phyloP scores from a whole-genome alignment of 2,797 vertebrate species.

The Brotula barbata region DNA sequence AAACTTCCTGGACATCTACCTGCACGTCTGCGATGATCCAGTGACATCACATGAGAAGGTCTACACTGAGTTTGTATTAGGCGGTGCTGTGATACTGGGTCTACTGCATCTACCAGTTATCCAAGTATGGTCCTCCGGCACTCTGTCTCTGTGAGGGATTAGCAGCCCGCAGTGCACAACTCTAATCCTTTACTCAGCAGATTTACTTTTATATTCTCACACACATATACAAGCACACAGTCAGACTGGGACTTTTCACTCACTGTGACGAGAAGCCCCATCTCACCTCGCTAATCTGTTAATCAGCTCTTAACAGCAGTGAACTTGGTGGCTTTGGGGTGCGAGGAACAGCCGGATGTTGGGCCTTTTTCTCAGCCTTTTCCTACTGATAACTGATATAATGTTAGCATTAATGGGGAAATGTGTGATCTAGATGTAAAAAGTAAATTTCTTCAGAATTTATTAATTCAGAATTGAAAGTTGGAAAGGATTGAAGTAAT shows the following conservation, averaged over 20 bases:
- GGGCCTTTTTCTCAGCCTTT: too few species aligned
- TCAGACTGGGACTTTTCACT: slow-evolving; percentile 43
- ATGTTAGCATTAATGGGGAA: too few species aligned
- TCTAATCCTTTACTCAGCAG: slow-evolving; percentile 71
- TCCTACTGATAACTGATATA: too few species aligned
- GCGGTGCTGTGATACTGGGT: slow-evolving; percentile 2
- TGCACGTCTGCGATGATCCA: too few species aligned
- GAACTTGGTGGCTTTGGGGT: too few species aligned
- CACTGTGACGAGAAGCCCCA: slow-evolving; percentile 35
- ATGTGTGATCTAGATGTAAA: too few species aligned
- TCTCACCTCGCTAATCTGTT: slow-evolving; percentile 61
- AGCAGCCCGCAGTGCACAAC: slow-evolving; percentile 49
- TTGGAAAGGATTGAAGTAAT: too few species aligned
- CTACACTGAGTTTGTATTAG: background rate
- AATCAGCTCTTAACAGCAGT: slow-evolving; percentile 46
- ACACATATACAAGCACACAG: slow-evolving; percentile 26
- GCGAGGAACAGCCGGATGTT: too few species aligned
- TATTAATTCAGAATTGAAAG: too few species aligned
- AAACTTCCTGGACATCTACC: too few species aligned
- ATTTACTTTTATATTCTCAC: slow-evolving; percentile 51
- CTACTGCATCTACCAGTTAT: slow-evolving; percentile 31
- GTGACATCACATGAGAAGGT: too few species aligned
- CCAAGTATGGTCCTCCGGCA: slow-evolving; percentile 57
- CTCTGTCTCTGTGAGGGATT: slow-evolving; percentile 68
- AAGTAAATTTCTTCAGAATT: too few species aligned